Percentiles rank a stretch among this genome's conserved stretches.
phyloP scores from a whole-genome alignment of 2,797 vertebrate genomes.

The Heteromormyrus szaboi region DNA sequence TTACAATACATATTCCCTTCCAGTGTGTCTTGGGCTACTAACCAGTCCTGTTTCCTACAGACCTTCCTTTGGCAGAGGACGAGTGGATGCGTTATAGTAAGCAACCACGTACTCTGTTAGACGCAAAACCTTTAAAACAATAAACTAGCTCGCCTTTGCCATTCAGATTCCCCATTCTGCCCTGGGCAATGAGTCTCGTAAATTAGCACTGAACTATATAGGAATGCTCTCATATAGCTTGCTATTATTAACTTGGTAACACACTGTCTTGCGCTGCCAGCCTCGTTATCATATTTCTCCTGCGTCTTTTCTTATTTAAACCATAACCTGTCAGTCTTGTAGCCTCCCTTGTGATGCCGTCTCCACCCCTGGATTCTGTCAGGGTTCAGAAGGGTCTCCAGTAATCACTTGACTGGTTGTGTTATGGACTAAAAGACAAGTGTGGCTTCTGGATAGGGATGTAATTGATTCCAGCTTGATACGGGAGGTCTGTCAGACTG shows the following conservation, averaged over 20 bases:
- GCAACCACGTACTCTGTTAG: not conserved
- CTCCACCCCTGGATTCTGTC: not conserved
- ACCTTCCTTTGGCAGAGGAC: not conserved
- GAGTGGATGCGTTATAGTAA: not conserved
- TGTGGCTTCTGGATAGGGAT: not conserved
- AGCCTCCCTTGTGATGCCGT: not conserved
- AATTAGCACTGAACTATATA: not conserved
- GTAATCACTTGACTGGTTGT: slow-evolving; percentile 10
- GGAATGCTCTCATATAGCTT: not conserved
- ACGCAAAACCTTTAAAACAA: not conserved
- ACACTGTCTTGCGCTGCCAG: slow-evolving; percentile 3
- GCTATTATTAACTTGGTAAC: slow-evolving; percentile 8
- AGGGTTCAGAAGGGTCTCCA: not conserved
- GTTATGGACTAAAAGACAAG: slow-evolving; percentile 7
- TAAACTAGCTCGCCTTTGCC: not conserved
- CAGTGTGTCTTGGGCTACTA: not conserved
- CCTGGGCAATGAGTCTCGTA: not conserved
- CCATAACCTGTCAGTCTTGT: not conserved
- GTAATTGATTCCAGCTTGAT: not conserved
- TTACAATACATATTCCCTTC: not conserved
- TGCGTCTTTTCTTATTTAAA: not conserved
- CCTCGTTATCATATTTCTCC: slow-evolving; percentile 12
- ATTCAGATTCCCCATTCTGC: not conserved
- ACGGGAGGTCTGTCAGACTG: slow-evolving; percentile 6
- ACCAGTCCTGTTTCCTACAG: not conserved